Evolutionary conservation across 2,113 vertebrate genomes (phyloP).

Genomic region (Nibea albiflora): DNA sequence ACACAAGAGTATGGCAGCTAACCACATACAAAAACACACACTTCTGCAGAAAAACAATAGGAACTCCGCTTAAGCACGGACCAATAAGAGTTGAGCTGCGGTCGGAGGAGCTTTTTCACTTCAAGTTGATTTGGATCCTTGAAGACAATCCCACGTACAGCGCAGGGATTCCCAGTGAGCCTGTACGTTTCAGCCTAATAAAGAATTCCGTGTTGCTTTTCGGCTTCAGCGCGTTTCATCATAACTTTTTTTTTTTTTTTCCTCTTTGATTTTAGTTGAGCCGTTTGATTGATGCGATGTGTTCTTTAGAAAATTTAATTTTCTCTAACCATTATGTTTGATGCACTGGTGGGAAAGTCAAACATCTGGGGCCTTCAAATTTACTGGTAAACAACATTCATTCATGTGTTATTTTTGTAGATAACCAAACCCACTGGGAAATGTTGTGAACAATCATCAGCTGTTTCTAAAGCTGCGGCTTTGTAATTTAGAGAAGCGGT

Average conservation of each 20-base stretch:
- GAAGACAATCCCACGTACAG: conserved; percentile 17
- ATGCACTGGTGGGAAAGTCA: conserved; percentile 26
- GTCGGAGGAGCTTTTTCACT: conserved; percentile 46
- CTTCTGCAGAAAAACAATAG: conserved; percentile 56
- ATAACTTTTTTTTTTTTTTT: conserved; percentile 1
- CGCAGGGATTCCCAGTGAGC: conserved; percentile 30
- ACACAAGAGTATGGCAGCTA: conserved; percentile 4
- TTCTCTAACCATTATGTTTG: conserved; percentile 8
- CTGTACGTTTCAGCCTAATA: not conserved
- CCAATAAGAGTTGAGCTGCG: conserved; percentile 48
- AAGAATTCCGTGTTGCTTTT: conserved; percentile 20
- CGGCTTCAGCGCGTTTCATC: conserved; percentile 39
- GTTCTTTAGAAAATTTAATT: not conserved
- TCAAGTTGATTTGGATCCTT: conserved; percentile 42
- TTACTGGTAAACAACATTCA: conserved; percentile 28
- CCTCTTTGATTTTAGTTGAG: conserved; percentile 3
- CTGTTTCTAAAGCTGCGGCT: conserved; percentile 1
- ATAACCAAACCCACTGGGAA: conserved; percentile 10
- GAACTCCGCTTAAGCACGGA: conserved; percentile 37
- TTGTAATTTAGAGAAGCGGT: not conserved
- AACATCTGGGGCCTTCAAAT: conserved; percentile 20
- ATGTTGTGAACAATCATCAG: conserved; percentile 14
- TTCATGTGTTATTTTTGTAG: conserved; percentile 19
- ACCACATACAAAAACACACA: conserved; percentile 68
- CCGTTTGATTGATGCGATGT: conserved; percentile 15